Evolutionary conservation across 2,888 invertebrate species (phyloP), one percentile per base, ranked within the genome.

Genomic region (Drymonia ruficornis): DNA sequence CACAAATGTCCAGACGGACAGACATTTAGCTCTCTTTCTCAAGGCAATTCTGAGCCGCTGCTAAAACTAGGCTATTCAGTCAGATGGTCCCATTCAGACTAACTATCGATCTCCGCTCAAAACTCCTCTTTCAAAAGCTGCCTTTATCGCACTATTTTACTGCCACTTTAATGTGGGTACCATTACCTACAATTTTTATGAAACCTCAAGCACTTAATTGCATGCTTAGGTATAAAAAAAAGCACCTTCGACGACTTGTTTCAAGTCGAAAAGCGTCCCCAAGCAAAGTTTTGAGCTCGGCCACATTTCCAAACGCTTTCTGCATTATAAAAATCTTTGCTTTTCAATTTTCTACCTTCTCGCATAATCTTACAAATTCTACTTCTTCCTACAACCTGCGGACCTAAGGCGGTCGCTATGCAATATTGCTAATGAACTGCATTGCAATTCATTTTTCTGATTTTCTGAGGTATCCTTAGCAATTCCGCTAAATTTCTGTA

Each of bases 31-130:
- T 51, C 55, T 56, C 55, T 55, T 55, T 52, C 49, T 52, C 7
- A 51, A 18, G 44, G 36, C 46, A 55, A 65, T 62, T 67, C 50
- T 49, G 53, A 72, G 52, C 59, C 48, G 52, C 29, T 45, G 60
- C 52, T 66, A 67, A 67, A 77, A 61, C 76, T 67, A 65, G 72
- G 61, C 63, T 67, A 71, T 61, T 56, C 50, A 57, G 36, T 11
- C 31, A 31, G 58, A 57, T 61, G 50, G 51, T 57, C 63, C 59
- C 57, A 63, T 71, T 74, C 63, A 59, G 58, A 45, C 47, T 52
- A 47, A 57, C 56, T 76, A 80, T 81, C 72, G 77, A 83, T 81
- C 74, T 70, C 34, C 47, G 66, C 53, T 67, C 61, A 43, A 67
- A 53, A 57, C 57, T 67, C 66, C 68, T 68, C 62, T 56, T 59